Evolutionary conservation across 2,888 invertebrate species (phyloP), one percentile per base, ranked within the genome.

Genomic region (Cyaniris semiargus): DNA sequence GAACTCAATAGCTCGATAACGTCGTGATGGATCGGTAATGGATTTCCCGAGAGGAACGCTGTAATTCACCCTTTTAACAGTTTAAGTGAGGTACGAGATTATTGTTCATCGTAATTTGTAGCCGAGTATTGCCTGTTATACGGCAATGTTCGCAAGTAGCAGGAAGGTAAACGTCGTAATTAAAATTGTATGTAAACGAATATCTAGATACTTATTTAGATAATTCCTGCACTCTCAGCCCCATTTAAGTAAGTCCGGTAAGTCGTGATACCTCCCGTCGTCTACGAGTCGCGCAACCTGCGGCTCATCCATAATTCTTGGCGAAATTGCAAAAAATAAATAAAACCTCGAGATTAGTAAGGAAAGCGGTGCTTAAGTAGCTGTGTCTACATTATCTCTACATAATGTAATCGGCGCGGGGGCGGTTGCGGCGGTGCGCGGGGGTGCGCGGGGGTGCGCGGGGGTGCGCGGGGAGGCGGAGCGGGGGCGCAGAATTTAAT

Each of bases 401-500:
- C 84, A 88, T 89, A 88, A 90, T 89, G 90, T 90, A 89, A 89
- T 89, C 86, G 84, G 84, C 84, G 83, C 84, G 80, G 78, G 80
- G 76, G 72, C 15, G 71, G 77, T 60, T 74, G 78, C 56, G 76
- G 76, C 76, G 48, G 48, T 15, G 48, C n/a, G 78, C 56, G 76
- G 76, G 77, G 48, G 48, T 15, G 48, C n/a, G 53, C 4, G 53
- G 18, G 18, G 48, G 79, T 53, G 77, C 15, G 53, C 4, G 53
- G 18, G 18, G 48, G 79, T 53, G 77, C 23, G 70, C 66, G 76
- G 76, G 79, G 80, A 3, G 78, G 83, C 80, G 83, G 78, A 81
- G 81, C 81, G 82, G 83, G 83, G 83, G 81, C 80, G 86, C 88
- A 87, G 90, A 91, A 90, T 91, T 91, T 92, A 91, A 92, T 92